These are phyloP conservation scores for Encarsia formosa DNA, from an alignment of 2,888 invertebrate species.

Conservation along the genomic window DNA sequence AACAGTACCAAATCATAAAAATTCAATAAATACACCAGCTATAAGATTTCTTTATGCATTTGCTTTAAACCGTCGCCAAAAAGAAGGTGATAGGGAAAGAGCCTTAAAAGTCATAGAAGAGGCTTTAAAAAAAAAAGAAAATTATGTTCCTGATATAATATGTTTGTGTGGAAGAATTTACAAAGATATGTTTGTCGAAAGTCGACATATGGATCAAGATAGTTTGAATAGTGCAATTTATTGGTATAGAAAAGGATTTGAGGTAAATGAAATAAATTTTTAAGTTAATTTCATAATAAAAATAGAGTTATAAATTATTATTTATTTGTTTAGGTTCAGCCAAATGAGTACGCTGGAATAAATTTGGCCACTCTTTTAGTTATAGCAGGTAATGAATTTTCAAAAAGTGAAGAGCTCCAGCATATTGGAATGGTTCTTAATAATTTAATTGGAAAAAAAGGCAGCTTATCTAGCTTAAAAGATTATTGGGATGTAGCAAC, in stretches of 20 bases:
- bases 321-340: slow-evolving; percentile 64
- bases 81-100: slow-evolving; percentile 89
- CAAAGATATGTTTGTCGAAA: slow-evolving; percentile 95
- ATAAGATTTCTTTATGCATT: slow-evolving; percentile 94
- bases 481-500: slow-evolving; percentile 99
- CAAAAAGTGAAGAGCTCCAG: slow-evolving; percentile 83
- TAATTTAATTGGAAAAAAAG: slow-evolving; percentile 96
- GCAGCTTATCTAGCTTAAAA: slow-evolving; percentile 83
- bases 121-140: slow-evolving; percentile 88
- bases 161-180: slow-evolving; percentile 97
- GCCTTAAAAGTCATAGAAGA: slow-evolving; percentile 88
- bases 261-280: slow-evolving; percentile 50
- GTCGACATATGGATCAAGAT: slow-evolving; percentile 81
- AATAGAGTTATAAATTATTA: background rate
- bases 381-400: slow-evolving; percentile 93
- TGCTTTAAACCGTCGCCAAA: slow-evolving; percentile 91
- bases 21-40: slow-evolving; percentile 83
- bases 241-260: slow-evolving; percentile 97
- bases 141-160: slow-evolving; percentile 94
- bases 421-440: slow-evolving; percentile 93
- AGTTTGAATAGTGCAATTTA: slow-evolving; percentile 89
- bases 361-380: slow-evolving; percentile 96
- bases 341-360: slow-evolving; percentile 98
- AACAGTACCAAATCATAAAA: slow-evolving; percentile 82
- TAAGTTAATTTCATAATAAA: slow-evolving; percentile 3